Percentiles rank a stretch among this genome's conserved stretches.
phyloP scores from a whole-genome alignment of 2,888 invertebrate species.

The Drosophila pseudotakahashii region DNA sequence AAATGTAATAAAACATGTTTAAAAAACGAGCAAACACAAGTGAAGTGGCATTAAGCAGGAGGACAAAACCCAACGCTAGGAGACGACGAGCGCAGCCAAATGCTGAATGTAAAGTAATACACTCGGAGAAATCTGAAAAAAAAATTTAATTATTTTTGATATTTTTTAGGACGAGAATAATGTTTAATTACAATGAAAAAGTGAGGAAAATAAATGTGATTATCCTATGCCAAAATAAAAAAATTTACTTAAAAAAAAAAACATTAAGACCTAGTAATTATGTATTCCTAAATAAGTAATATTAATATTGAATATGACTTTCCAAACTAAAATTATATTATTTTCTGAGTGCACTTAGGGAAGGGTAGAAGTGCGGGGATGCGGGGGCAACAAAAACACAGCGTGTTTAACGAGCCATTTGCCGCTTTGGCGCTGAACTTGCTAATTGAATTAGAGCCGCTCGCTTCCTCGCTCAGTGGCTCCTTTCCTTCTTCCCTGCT shows the following conservation, averaged over 20 bases:
- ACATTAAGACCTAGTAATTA: too few species aligned
- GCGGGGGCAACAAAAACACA: conserved; percentile 44
- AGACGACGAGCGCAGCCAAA: conserved; percentile 4
- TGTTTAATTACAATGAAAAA: too few species aligned
- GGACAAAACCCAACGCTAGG: conserved; percentile 30
- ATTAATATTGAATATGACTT: too few species aligned
- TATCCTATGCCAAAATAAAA: too few species aligned
- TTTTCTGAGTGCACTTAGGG: conserved; percentile 11
- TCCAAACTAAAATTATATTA: neutral
- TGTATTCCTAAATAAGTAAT: too few species aligned
- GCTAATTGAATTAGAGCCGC: conserved; percentile 78
- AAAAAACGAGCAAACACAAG: conserved; percentile 56
- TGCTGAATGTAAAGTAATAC: conserved; percentile 30
- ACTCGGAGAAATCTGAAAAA: neutral
- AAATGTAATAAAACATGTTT: conserved; percentile 74
- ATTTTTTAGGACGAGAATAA: too few species aligned
- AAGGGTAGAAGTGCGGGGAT: neutral
- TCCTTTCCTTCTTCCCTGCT: conserved; percentile 26
- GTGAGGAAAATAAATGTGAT: too few species aligned
- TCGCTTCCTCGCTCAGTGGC: conserved; percentile 43
- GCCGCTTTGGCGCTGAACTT: conserved; percentile 80
- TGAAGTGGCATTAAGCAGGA: conserved; percentile 59
- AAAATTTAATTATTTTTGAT: too few species aligned
- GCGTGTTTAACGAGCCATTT: conserved; percentile 80
- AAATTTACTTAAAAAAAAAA: too few species aligned